Evolutionary conservation across 2,797 vertebrate genomes (phyloP).

Genomic region (Crax fasciolata): DNA sequence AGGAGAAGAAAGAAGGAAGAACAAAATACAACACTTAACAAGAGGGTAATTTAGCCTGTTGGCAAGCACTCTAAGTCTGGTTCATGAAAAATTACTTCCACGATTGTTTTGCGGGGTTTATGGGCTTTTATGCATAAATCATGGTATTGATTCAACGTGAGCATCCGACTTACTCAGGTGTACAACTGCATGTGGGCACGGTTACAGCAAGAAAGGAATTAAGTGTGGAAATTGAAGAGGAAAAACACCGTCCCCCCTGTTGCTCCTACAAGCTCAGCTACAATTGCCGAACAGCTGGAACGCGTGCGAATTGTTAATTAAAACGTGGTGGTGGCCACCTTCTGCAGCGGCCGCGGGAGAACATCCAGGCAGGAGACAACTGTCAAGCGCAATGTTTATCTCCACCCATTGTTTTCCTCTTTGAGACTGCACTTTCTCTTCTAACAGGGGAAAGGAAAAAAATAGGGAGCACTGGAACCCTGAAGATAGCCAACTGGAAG

Average conservation of each 20-base stretch:
- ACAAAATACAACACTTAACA: slow-evolving; percentile 78
- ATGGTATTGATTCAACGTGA: slow-evolving; percentile 57
- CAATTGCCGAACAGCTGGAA: slow-evolving; percentile 36
- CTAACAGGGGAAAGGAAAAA: background rate
- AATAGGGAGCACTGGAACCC: background rate
- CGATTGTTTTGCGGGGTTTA: slow-evolving; percentile 65
- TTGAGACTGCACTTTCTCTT: background rate
- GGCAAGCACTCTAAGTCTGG: slow-evolving; percentile 74
- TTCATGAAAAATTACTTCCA: slow-evolving; percentile 76
- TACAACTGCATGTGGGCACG: slow-evolving; percentile 33
- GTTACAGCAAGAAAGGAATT: background rate
- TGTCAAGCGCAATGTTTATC: background rate
- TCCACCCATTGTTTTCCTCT: background rate
- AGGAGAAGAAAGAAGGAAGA: slow-evolving; percentile 79
- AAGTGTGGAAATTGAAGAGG: slow-evolving; percentile 40
- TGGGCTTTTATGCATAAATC: slow-evolving; percentile 75
- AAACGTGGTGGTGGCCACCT: background rate
- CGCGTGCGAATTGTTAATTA: background rate
- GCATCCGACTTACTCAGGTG: slow-evolving; percentile 65
- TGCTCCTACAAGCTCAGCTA: slow-evolving; percentile 23
- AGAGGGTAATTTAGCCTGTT: slow-evolving; percentile 79
- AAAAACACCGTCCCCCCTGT: background rate
- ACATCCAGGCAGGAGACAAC: background rate
- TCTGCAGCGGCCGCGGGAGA: background rate
- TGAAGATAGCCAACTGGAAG: background rate